phyloP scores from a whole-genome alignment of 2,888 invertebrate species.

The Labia minor region DNA sequence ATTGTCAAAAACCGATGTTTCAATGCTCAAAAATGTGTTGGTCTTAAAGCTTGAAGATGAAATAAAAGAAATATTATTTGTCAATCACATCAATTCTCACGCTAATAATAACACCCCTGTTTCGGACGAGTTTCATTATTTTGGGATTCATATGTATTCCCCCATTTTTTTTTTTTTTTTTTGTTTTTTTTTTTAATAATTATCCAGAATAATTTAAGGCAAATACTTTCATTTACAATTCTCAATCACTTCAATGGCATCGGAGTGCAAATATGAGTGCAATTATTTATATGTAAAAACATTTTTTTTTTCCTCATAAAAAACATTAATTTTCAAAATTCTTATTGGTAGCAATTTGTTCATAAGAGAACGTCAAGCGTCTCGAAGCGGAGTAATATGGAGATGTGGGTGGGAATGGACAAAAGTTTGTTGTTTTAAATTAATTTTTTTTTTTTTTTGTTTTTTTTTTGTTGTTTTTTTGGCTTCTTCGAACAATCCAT shows the following conservation, averaged over 20 bases:
- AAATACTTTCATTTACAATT: background rate
- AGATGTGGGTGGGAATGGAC: background rate
- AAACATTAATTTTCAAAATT: conserved; percentile 1
- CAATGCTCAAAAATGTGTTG: background rate
- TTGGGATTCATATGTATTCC: background rate
- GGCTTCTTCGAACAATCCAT: too few relatives aligned
- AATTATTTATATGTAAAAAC: background rate
- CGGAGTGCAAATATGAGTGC: background rate
- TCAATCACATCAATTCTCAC: background rate
- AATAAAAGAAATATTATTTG: background rate
- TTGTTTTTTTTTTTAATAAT: too few relatives aligned
- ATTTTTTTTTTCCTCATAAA: background rate
- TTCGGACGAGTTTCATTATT: background rate
- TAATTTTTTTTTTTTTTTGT: too few relatives aligned
- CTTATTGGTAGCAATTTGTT: background rate
- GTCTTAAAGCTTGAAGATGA: background rate
- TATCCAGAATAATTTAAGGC: background rate
- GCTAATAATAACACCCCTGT: background rate
- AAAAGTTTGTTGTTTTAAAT: too few relatives aligned
- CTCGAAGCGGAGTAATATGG: background rate
- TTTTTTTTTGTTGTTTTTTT: too few relatives aligned
- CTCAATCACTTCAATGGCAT: background rate
- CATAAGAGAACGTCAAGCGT: background rate
- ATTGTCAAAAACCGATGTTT: background rate
- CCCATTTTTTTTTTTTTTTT: too few relatives aligned